phyloP scores from a whole-genome alignment of 2,797 vertebrate genomes.

The Oophaga sylvatica region DNA sequence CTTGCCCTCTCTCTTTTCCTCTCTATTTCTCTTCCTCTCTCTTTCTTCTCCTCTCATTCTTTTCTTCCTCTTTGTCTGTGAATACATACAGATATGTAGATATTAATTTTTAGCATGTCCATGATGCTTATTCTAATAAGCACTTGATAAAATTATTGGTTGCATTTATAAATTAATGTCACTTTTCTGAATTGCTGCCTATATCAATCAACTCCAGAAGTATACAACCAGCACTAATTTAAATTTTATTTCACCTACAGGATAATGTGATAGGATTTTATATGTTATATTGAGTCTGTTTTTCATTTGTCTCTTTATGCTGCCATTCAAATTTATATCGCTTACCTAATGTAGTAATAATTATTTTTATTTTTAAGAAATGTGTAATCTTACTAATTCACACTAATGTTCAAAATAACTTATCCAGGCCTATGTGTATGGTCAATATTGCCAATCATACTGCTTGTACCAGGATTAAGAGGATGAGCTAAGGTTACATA shows the following conservation, averaged over 20 bases:
- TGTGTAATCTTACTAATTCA: background rate
- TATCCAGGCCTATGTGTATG: background rate
- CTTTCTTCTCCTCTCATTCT: no score
- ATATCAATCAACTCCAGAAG: background rate
- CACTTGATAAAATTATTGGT: slow-evolving; percentile 21
- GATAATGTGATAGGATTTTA: background rate
- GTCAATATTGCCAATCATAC: background rate
- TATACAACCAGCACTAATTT: background rate
- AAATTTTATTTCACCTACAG: background rate
- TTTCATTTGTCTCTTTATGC: background rate
- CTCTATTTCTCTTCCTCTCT: no score
- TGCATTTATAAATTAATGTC: slow-evolving; percentile 19
- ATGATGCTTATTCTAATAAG: slow-evolving; percentile 16
- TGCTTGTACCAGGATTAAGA: no score
- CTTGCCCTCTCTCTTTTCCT: no score
- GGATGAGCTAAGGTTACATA: no score
- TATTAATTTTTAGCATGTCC: background rate
- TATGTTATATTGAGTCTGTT: background rate
- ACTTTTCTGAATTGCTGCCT: slow-evolving; percentile 10
- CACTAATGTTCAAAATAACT: background rate
- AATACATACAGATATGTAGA: background rate
- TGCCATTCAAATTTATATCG: background rate
- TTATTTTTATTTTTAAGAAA: background rate
- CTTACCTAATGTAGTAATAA: background rate
- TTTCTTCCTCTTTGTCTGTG: no score